Percentiles rank a stretch among this genome's conserved stretches.
These are phyloP conservation scores for Indri indri DNA, from an alignment of 2,113 vertebrate genomes.

Conservation along the genomic window DNA sequence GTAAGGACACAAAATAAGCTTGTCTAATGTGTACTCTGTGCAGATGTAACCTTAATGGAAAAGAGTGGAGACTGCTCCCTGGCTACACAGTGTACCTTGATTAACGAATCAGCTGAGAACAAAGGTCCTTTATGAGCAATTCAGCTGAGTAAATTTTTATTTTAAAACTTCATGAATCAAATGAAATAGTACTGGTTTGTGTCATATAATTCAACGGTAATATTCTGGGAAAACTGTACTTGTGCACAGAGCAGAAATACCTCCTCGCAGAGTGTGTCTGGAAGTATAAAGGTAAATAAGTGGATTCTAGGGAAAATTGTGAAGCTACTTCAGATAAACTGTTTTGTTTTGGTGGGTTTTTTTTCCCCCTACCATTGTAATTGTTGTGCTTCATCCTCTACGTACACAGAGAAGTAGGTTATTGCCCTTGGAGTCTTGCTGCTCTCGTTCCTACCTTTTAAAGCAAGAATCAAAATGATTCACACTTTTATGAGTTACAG, in stretches of 20 bases:
- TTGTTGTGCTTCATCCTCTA: not conserved
- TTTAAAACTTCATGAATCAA: conserved; percentile 48
- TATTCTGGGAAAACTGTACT: not conserved
- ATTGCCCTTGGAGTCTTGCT: not conserved
- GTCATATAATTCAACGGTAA: not conserved
- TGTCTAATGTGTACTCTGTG: not conserved
- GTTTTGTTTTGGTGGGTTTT: not conserved
- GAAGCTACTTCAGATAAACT: not conserved
- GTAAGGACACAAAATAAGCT: conserved; percentile 38
- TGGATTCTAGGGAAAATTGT: not conserved
- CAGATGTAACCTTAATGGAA: not conserved
- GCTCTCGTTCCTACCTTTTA: not conserved
- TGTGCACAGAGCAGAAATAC: not conserved
- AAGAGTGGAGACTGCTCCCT: not conserved
- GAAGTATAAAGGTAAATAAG: not conserved
- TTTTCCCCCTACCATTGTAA: not conserved
- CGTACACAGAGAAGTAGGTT: not conserved
- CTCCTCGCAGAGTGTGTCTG: not conserved
- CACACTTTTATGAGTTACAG: not conserved
- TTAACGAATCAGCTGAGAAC: not conserved
- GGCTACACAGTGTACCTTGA: not conserved
- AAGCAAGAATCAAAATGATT: not conserved
- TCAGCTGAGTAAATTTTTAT: conserved; percentile 41
- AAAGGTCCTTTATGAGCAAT: conserved; percentile 35
- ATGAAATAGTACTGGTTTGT: not conserved